Evolutionary conservation across 2,113 vertebrate genomes (phyloP).

Genomic region (Hyperopisus bebe): DNA sequence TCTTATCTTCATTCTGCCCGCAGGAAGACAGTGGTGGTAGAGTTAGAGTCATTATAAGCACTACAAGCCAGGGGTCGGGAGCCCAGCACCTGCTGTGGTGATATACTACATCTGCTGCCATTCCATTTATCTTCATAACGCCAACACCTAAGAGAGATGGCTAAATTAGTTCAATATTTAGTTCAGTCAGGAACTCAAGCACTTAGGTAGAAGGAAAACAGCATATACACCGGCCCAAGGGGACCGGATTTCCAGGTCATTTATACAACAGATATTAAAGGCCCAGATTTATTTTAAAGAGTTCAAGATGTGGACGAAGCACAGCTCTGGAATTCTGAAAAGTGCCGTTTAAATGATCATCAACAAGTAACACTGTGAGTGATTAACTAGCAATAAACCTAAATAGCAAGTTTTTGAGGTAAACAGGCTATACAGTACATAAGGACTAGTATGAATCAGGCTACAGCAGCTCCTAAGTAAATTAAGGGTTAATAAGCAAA

Average conservation of each 20-base stretch:
- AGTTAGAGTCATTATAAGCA: neutral
- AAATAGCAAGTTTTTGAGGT: neutral
- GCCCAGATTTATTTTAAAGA: neutral
- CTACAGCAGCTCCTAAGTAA: neutral
- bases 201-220: neutral
- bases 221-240: neutral
- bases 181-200: neutral
- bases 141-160: neutral
- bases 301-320: neutral
- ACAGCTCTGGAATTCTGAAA: neutral
- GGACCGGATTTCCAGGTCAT: neutral
- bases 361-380: neutral
- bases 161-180: neutral
- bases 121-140: neutral
- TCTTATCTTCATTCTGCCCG: constrained; percentile 57
- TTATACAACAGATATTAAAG: neutral
- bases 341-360: neutral
- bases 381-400: neutral
- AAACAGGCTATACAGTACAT: neutral
- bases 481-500: neutral
- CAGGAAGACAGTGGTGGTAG: neutral
- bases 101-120: neutral
- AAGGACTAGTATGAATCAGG: neutral
- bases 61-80: neutral
- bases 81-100: neutral